phyloP scores from a whole-genome alignment of 2,797 vertebrate species.

The Austrolebias charrua region DNA sequence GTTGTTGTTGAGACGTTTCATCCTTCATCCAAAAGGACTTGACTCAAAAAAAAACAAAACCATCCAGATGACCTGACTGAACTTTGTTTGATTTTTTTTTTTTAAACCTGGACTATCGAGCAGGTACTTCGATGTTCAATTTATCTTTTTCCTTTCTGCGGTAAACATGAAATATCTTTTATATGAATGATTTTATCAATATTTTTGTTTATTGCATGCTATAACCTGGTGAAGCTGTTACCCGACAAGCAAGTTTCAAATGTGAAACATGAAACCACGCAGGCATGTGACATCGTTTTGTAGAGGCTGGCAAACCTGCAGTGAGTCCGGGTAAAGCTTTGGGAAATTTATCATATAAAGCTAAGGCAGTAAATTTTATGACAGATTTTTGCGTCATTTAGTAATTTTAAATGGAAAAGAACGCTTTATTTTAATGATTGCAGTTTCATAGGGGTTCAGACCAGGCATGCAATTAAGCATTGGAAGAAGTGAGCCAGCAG shows the following conservation, averaged over 20 bases:
- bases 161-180: slow-evolving; percentile 23
- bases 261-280: slow-evolving; percentile 62
- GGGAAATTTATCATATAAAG: slow-evolving; percentile 76
- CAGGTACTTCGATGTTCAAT: no score
- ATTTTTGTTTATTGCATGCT: slow-evolving; percentile 40
- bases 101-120: no score
- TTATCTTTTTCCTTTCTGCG: no score
- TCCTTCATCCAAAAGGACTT: no score
- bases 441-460: slow-evolving; percentile 71
- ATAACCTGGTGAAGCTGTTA: slow-evolving; percentile 51
- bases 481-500: slow-evolving; percentile 75
- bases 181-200: not conserved
- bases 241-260: slow-evolving; percentile 64
- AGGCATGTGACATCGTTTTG: slow-evolving; percentile 58
- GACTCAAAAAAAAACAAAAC: no score
- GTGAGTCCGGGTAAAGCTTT: slow-evolving; percentile 65
- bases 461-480: slow-evolving; percentile 73
- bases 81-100: no score
- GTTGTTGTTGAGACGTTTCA: no score
- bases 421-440: slow-evolving; percentile 79
- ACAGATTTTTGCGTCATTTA: slow-evolving; percentile 78
- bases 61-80: no score
- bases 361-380: slow-evolving; percentile 76
- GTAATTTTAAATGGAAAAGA: slow-evolving; percentile 72
- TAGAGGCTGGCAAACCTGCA: slow-evolving; percentile 62